These are phyloP conservation scores for Loriculus beryllinus DNA, from an alignment of 2,797 vertebrate species.

Conservation along the genomic window DNA sequence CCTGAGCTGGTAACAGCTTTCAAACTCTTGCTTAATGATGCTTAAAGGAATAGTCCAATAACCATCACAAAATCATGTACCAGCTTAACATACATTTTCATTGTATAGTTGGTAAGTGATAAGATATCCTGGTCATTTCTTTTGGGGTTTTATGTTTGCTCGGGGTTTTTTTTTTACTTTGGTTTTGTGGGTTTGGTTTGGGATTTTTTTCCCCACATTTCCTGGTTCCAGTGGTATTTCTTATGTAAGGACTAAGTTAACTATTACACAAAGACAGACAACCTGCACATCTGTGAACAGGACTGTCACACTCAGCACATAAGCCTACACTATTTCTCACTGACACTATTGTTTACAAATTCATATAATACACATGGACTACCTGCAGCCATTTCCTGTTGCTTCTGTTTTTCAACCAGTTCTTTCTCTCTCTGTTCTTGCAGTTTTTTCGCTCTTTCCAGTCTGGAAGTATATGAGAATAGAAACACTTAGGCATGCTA, in stretches of 20 bases:
- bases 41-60: neutral
- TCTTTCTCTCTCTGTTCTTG: conserved; percentile 98
- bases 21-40: neutral
- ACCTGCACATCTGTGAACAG: neutral
- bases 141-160: accelerated
- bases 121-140: neutral
- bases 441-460: conserved; percentile 97
- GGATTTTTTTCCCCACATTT: accelerated
- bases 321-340: neutral
- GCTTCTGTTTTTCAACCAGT: conserved; percentile 92
- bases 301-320: neutral
- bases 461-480: conserved; percentile 65
- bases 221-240: neutral
- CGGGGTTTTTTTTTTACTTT: neutral
- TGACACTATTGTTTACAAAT: neutral
- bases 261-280: neutral
- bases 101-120: accelerated
- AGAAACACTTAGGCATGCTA: neutral
- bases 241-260: neutral
- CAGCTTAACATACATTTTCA: neutral
- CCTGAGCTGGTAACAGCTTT: neutral
- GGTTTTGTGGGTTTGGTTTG: too few species aligned
- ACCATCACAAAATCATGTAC: neutral
- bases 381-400: conserved; percentile 91
- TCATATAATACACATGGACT: neutral